Conservation (phyloP, 2,888 invertebrate genomes). For the Phragmatobia fuliginosa region DNA sequence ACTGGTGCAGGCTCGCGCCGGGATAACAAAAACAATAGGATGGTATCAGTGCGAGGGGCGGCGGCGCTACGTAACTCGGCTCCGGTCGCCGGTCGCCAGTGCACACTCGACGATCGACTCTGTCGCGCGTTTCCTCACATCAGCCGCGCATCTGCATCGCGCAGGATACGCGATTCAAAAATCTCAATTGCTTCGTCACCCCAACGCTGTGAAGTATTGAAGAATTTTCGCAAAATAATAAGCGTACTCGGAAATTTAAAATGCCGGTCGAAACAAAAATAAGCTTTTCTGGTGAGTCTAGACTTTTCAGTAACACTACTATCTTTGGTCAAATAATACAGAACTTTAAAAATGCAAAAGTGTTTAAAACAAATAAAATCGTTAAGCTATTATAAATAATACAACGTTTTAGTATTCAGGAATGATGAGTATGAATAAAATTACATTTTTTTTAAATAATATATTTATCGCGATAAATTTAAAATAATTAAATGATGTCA, state of each 20-base stretch:
- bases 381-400: constrained; percentile 12
- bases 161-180: constrained; percentile 56
- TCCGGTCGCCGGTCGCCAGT: constrained; percentile 68
- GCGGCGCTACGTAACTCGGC: constrained; percentile 59
- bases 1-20: constrained; percentile 51
- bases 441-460: constrained; percentile 17
- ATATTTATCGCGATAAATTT: constrained; percentile 17
- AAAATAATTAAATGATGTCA: constrained; percentile 31
- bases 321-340: constrained; percentile 13
- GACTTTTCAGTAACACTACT: constrained; percentile 29
- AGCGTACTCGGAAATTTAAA: constrained; percentile 46
- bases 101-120: constrained; percentile 71
- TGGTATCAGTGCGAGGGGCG: constrained; percentile 66
- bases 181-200: constrained; percentile 39
- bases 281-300: constrained; percentile 82
- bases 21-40: constrained; percentile 66
- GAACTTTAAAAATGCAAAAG: constrained; percentile 25
- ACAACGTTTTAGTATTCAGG: constrained; percentile 14
- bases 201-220: constrained; percentile 30
- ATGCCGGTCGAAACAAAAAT: constrained; percentile 85
- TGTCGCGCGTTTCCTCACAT: constrained; percentile 67
- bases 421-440: constrained; percentile 6
- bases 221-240: constrained; percentile 31
- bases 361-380: constrained; percentile 28
- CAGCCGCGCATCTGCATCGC: constrained; percentile 63